These are phyloP conservation scores for Strigops habroptila DNA, from an alignment of 2,113 vertebrate genomes.

Conservation along the genomic window DNA sequence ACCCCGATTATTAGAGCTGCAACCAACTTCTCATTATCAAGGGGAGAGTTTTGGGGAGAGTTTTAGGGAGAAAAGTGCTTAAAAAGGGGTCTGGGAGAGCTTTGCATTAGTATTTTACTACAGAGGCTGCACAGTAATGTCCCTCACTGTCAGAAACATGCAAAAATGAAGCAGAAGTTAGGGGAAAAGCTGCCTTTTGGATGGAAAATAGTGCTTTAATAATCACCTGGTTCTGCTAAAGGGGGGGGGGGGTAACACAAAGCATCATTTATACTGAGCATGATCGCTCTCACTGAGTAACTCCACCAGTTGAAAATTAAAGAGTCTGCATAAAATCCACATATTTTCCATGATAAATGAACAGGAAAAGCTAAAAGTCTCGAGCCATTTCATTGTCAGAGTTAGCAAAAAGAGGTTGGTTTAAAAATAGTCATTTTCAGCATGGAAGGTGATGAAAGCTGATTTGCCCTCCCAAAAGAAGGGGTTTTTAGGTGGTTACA, in stretches of 20 bases:
- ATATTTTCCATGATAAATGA: slow-evolving; percentile 39
- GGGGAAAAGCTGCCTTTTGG: slow-evolving; percentile 23
- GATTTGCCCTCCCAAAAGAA: not conserved
- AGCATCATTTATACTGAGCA: slow-evolving; percentile 16
- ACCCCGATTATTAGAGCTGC: not conserved
- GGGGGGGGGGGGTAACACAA: not conserved
- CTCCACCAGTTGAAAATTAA: slow-evolving; percentile 55
- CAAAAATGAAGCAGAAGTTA: slow-evolving; percentile 23
- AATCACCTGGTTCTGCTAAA: slow-evolving; percentile 27
- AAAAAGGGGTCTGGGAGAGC: not conserved
- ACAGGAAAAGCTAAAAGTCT: not conserved
- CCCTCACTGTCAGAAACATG: not conserved
- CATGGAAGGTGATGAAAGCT: rapidly evolving
- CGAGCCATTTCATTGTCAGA: slow-evolving; percentile 36
- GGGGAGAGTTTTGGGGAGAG: rapidly evolving
- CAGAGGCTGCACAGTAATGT: not conserved
- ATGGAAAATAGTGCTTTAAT: slow-evolving; percentile 17
- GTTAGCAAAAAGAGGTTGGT: not conserved
- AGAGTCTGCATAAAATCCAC: slow-evolving; percentile 31
- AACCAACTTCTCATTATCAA: not conserved
- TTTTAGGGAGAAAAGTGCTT: not conserved
- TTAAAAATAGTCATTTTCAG: not conserved
- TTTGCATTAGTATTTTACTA: not conserved
- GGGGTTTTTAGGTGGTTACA: not conserved
- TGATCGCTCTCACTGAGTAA: not conserved